Evolutionary conservation across 1,140 invertebrate species (phyloP), one percentile per base, ranked within the genome.

Genomic region (Diorhabda elongata): DNA sequence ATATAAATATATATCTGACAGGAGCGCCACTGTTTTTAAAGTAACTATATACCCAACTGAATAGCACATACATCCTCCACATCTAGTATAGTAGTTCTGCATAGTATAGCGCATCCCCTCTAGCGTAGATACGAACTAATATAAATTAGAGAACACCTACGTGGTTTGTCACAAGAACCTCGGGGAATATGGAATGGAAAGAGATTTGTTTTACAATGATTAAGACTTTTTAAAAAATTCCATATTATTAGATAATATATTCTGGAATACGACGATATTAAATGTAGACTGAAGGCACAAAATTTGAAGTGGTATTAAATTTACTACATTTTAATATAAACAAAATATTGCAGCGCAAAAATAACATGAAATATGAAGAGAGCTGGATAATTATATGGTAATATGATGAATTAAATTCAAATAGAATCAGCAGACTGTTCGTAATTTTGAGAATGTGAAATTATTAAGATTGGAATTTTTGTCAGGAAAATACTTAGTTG

Each of bases 61-160:
- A 52, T 52, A 52, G 47, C 47, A 52, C n/a, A 52, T 52, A 52
- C 6, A 6, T 8, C n/a, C 47, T 52, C 6, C n/a, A 52, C 47
- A 52, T n/a, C 6, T n/a, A 6, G 47, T 26, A 26, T 52, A 52
- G 47, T 52, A 52, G n/a, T 52, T 52, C 47, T 52, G 47, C 47
- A 52, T 52, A 52, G 47, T 8, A 52, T 52, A n/a, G 47, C 47
- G 47, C 47, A 52, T 52, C 47, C 47, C 47, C 47, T 52, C 47
- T 52, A 52, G 47, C 47, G 47, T 6, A 52, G 47, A 52, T 52
- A 52, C 47, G 47, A 52, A 52, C 47, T n/a, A 52, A 52, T 8
- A 52, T 52, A 52, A 52, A 52, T 52, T 52, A 52, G 47, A 52
- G 47, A 52, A 52, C 47, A 52, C 47, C 47, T 52, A 52, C 47